Conservation (phyloP, 2,797 vertebrate genomes). For the Orestias chungarensis region DNA sequence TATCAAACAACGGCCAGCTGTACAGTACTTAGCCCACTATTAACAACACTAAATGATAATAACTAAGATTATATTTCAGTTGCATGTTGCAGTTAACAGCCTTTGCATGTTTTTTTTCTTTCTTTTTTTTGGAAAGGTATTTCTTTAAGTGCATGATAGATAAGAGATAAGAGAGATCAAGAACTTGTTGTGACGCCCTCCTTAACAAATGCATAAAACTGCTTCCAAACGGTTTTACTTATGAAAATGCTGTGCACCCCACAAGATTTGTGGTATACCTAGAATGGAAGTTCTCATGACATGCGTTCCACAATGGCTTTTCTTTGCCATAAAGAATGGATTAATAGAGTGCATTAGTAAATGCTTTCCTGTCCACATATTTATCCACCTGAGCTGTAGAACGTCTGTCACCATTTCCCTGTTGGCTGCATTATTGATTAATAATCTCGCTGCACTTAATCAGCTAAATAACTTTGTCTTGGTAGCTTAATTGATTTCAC, state of each 20-base stretch:
- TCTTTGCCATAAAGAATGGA: not conserved
- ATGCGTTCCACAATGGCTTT: too few species aligned
- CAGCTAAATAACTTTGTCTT: not conserved
- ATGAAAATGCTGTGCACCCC: not conserved
- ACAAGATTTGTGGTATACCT: not conserved
- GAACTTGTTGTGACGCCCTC: not conserved
- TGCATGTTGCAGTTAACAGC: not conserved
- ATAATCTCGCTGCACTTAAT: not conserved
- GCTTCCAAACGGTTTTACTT: too few species aligned
- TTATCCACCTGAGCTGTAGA: not conserved
- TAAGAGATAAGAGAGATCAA: not conserved
- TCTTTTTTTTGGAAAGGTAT: too few species aligned
- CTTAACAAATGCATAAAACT: not conserved
- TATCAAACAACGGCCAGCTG: not conserved
- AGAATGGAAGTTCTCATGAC: not conserved
- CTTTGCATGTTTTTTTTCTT: too few species aligned
- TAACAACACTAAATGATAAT: not conserved
- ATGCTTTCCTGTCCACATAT: not conserved
- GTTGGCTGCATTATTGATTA: not conserved
- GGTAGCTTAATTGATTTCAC: not conserved
- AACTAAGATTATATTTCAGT: not conserved
- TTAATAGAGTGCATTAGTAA: not conserved
- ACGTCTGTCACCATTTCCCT: not conserved
- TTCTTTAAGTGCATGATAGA: not conserved
- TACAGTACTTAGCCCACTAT: not conserved